These are phyloP conservation scores for Hippocampus kuda DNA, from an alignment of 2,797 vertebrate species.

Conservation along the genomic window DNA sequence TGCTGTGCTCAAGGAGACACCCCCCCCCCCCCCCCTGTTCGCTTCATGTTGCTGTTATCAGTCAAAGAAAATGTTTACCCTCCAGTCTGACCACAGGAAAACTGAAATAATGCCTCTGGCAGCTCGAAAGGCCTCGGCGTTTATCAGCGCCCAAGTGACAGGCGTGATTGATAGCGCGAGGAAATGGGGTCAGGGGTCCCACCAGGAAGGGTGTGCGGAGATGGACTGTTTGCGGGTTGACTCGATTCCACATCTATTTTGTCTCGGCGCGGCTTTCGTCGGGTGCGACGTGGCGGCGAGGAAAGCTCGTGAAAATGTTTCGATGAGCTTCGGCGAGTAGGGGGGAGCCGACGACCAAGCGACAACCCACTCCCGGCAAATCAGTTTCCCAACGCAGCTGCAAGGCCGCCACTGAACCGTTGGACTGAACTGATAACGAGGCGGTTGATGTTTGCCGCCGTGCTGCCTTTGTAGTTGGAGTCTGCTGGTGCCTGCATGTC, in stretches of 20 bases:
- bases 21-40: background rate
- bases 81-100: conserved; percentile 36
- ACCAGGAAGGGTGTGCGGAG: conserved; percentile 39
- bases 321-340: background rate
- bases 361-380: background rate
- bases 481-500: conserved; percentile 23
- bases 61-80: conserved; percentile 61
- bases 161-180: conserved; percentile 45
- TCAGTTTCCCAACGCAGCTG: conserved; percentile 21
- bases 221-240: conserved; percentile 29
- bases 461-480: conserved; percentile 31
- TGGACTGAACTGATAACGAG: conserved; percentile 53
- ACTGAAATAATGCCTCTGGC: conserved; percentile 44
- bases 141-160: conserved; percentile 48
- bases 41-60: conserved; percentile 63
- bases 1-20: conserved; percentile 13
- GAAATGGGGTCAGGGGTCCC: conserved; percentile 34
- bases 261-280: background rate
- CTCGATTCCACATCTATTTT: conserved; percentile 17
- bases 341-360: background rate
- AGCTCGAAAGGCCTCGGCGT: conserved; percentile 46
- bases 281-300: background rate
- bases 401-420: conserved; percentile 34
- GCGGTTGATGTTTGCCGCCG: conserved; percentile 35
- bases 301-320: background rate